phyloP scores from a whole-genome alignment of 2,888 invertebrate genomes.

The Endomychus coccineus region DNA sequence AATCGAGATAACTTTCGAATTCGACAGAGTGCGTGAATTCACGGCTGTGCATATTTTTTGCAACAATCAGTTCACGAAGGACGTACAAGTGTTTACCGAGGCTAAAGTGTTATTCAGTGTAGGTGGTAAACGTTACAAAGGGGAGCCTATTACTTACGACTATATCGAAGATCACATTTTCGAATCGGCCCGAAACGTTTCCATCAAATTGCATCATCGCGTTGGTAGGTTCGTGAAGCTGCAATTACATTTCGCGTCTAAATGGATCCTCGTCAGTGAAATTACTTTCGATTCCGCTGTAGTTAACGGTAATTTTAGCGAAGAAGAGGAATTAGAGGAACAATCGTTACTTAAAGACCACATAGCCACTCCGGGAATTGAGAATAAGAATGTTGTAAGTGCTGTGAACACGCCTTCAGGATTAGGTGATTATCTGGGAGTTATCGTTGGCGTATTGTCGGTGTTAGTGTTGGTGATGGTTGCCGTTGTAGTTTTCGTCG shows the following conservation, averaged over 20 bases:
- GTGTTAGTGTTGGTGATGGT: slow-evolving; percentile 39
- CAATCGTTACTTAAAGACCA: slow-evolving; percentile 30
- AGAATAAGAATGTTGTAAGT: slow-evolving; percentile 37
- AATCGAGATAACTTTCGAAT: slow-evolving; percentile 68
- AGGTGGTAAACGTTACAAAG: slow-evolving; percentile 69
- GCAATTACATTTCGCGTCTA: slow-evolving; percentile 68
- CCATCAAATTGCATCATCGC: slow-evolving; percentile 72
- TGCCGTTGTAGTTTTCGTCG: slow-evolving; percentile 37
- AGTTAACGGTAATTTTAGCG: slow-evolving; percentile 39
- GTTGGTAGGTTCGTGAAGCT: slow-evolving; percentile 75
- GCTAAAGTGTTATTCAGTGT: slow-evolving; percentile 74
- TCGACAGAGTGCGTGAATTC: slow-evolving; percentile 83
- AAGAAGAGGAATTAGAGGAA: slow-evolving; percentile 33
- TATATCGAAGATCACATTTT: slow-evolving; percentile 71
- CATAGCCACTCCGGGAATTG: slow-evolving; percentile 22
- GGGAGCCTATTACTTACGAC: slow-evolving; percentile 66
- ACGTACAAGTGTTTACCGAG: slow-evolving; percentile 78
- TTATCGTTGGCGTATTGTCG: slow-evolving; percentile 39
- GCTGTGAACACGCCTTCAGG: slow-evolving; percentile 36
- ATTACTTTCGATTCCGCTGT: slow-evolving; percentile 69
- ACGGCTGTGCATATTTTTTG: slow-evolving; percentile 71
- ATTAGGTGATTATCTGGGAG: slow-evolving; percentile 39
- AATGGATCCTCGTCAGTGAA: slow-evolving; percentile 88
- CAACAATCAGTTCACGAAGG: slow-evolving; percentile 79
- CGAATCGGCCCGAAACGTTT: slow-evolving; percentile 73